These are phyloP conservation scores for Cheirogaleus medius DNA, from an alignment of 2,113 vertebrate genomes.

Conservation along the genomic window DNA sequence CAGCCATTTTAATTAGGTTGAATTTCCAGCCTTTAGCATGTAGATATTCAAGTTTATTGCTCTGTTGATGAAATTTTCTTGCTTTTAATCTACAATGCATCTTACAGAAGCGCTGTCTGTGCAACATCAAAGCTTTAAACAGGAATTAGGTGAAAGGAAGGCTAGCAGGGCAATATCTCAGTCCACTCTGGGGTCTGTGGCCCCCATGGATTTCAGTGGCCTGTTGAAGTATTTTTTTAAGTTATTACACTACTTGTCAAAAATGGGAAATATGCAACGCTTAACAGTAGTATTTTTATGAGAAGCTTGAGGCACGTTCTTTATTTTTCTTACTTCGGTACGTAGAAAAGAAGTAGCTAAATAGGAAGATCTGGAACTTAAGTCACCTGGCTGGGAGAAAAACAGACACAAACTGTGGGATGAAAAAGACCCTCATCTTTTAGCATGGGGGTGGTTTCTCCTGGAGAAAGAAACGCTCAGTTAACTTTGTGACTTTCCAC, in stretches of 20 bases:
- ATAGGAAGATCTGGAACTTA: background rate
- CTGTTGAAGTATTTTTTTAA: background rate
- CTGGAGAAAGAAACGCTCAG: background rate
- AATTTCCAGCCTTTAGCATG: slow-evolving; percentile 51
- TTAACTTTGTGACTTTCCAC: background rate
- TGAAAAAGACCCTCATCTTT: background rate
- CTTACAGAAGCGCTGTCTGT: background rate
- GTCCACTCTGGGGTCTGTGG: background rate
- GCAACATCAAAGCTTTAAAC: background rate
- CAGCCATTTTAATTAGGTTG: slow-evolving; percentile 65
- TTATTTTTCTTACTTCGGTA: background rate
- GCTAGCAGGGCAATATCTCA: background rate
- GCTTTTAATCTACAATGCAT: background rate
- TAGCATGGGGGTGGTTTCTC: background rate
- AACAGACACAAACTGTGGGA: background rate
- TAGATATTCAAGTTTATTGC: slow-evolving; percentile 54
- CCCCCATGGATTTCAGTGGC: background rate
- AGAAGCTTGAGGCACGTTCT: background rate
- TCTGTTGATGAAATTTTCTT: slow-evolving; percentile 25
- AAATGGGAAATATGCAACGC: background rate
- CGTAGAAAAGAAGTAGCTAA: background rate
- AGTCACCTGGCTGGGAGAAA: background rate
- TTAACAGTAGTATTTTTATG: background rate
- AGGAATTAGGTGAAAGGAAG: background rate
- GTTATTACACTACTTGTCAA: background rate